Percentiles rank a stretch among this genome's conserved stretches.
Conservation (phyloP, 2,888 invertebrate genomes). For the Strigamia maritima region DNA sequence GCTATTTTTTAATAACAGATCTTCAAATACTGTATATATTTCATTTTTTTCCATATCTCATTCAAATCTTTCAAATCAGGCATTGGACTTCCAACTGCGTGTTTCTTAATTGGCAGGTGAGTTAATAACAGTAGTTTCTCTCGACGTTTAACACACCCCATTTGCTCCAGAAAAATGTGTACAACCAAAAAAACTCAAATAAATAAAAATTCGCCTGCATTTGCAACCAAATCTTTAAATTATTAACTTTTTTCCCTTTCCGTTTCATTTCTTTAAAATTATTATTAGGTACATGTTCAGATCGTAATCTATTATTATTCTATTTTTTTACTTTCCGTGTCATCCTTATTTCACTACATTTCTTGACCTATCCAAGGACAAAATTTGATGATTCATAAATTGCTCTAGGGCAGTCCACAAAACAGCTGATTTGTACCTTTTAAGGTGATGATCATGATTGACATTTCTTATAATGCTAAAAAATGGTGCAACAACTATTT, state of each 20-base stretch:
- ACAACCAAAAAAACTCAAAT: not conserved
- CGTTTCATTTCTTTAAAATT: not conserved
- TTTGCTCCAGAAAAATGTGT: not conserved
- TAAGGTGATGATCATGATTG: constrained; percentile 1
- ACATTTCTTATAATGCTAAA: not conserved
- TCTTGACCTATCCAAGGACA: not conserved
- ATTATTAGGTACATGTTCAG: not conserved
- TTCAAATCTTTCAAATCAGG: not conserved
- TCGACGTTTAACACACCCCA: constrained; percentile 15
- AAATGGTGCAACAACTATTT: not conserved
- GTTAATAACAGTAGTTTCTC: constrained; percentile 17
- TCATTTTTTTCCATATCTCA: not conserved
- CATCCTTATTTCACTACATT: not conserved
- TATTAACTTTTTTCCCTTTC: not conserved
- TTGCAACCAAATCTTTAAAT: not conserved
- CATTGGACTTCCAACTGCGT: not conserved
- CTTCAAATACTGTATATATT: not conserved
- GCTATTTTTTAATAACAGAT: not conserved
- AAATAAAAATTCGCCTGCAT: not conserved
- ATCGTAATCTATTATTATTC: not conserved
- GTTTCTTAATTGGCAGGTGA: constrained; percentile 20
- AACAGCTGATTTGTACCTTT: constrained; percentile 11
- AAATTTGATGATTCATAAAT: not conserved
- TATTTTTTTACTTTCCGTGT: not conserved
- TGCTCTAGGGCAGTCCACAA: not conserved